Evolutionary conservation across 2,113 vertebrate genomes (phyloP).

Genomic region (Mungos mungo): DNA sequence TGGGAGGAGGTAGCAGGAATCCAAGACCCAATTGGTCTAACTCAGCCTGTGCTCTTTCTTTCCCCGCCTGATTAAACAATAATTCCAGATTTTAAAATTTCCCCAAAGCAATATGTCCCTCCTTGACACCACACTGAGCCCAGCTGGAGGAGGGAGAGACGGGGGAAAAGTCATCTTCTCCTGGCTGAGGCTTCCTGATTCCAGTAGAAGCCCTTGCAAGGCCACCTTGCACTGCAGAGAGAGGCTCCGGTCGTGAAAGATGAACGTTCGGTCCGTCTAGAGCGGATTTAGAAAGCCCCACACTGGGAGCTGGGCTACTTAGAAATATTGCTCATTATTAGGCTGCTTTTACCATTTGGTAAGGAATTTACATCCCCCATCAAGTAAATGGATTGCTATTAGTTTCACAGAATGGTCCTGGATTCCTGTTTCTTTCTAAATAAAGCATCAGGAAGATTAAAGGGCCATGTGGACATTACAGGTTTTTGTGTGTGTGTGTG

Average conservation of each 20-base stretch:
- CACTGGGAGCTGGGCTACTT: neutral
- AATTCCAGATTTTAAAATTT: neutral
- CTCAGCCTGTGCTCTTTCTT: neutral
- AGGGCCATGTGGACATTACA: neutral
- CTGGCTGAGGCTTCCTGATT: neutral
- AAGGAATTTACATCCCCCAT: neutral
- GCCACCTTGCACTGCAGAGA: rapidly evolving
- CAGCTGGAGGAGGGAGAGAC: neutral
- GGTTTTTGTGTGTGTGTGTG: neutral
- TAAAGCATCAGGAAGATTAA: neutral
- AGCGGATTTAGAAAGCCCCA: neutral
- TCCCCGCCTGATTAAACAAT: neutral
- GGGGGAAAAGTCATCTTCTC: neutral
- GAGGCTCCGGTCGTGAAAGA: neutral
- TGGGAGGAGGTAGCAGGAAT: neutral
- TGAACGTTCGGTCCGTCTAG: neutral
- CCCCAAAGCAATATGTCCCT: neutral
- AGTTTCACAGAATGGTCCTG: neutral
- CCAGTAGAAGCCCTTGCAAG: rapidly evolving
- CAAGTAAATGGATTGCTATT: neutral
- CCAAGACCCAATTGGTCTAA: neutral
- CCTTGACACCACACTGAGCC: neutral
- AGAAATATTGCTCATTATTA: neutral
- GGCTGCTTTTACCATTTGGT: neutral
- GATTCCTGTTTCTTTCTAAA: neutral